Base-by-base conservation (phyloP, 2,888 invertebrate species). In the Aporophyla lueneburgensis region DNA sequence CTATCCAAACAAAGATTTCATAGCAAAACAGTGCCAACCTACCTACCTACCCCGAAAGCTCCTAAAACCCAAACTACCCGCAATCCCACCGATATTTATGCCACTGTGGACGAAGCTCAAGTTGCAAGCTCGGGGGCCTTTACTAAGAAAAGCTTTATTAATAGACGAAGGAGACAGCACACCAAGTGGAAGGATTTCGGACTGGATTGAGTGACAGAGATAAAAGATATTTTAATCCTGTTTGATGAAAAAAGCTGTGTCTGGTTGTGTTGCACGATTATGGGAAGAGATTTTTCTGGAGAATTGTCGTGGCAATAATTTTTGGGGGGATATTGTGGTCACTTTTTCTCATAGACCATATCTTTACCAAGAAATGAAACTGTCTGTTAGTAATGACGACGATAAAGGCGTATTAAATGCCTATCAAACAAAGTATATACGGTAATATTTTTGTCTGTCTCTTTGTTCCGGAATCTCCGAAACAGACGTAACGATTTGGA, bases 91-190 rank as follows among this genome's bases (percentile, higher is more conserved):
- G 54, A 86, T 86, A 86, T 86, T 87, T 87, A 86, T 87, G 83
- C 75, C 63, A 71, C 78, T 77, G 77, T 71, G 76, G 66, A 75
- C 70, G 66, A 49, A 80, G 71, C 82, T 70, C 72, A 65, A 65
- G 33, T 61, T 72, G 67, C 76, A 84, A 86, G 83, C 87, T 82
- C 68, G 53, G 89, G 87, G 89, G 87, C 91, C 86, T 87, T 83
- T 88, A 89, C 91, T 91, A 91, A 92, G 94, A 90, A 95, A 95
- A 96, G 94, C 96, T 92, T 95, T 96, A 95, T 95, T 95, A 96
- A 96, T 96, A 95, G 95, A 91, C 88, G 87, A 86, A 75, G 85
- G 76, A 74, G 86, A 74, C 78, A 86, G 70, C 63, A 67, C 85
- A 80, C 81, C 84, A 83, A 86, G 78, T 81, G 77, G 82, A 80